These are phyloP conservation scores for Volucella inanis DNA, from an alignment of 2,888 invertebrate species.

Conservation along the genomic window DNA sequence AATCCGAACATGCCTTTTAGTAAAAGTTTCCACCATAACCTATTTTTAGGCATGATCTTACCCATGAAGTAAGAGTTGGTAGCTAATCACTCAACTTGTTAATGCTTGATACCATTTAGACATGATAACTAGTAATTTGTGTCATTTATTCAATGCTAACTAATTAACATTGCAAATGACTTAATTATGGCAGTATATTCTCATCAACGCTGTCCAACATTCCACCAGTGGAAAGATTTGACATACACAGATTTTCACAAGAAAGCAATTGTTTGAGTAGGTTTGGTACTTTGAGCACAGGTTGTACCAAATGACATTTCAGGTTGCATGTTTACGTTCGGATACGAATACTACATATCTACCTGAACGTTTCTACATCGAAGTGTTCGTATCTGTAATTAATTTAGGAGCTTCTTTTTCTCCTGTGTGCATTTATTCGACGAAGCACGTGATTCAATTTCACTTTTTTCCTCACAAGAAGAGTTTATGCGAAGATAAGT, in stretches of 20 bases:
- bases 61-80: constrained; percentile 20
- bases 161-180: constrained; percentile 60
- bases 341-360: not conserved
- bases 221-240: too few relatives aligned
- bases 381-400: constrained; percentile 21
- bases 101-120: constrained; percentile 42
- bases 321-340: constrained; percentile 38
- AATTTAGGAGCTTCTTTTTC: constrained; percentile 45
- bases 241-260: too few relatives aligned
- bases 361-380: constrained; percentile 14
- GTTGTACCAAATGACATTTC: not conserved
- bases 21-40: not conserved
- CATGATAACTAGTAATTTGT: constrained; percentile 53
- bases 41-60: constrained; percentile 54
- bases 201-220: not conserved
- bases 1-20: not conserved
- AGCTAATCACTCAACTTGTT: constrained; percentile 32
- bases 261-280: too few relatives aligned
- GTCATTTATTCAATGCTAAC: constrained; percentile 43
- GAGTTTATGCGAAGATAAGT: not conserved
- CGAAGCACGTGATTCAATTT: constrained; percentile 68
- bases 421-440: constrained; percentile 47
- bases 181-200: not conserved
- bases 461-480: constrained; percentile 60
- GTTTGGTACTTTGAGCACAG: not conserved